Evolutionary conservation across 2,797 vertebrate species (phyloP), one percentile per base, ranked within the genome.

Genomic region (Sebastes miniatus): DNA sequence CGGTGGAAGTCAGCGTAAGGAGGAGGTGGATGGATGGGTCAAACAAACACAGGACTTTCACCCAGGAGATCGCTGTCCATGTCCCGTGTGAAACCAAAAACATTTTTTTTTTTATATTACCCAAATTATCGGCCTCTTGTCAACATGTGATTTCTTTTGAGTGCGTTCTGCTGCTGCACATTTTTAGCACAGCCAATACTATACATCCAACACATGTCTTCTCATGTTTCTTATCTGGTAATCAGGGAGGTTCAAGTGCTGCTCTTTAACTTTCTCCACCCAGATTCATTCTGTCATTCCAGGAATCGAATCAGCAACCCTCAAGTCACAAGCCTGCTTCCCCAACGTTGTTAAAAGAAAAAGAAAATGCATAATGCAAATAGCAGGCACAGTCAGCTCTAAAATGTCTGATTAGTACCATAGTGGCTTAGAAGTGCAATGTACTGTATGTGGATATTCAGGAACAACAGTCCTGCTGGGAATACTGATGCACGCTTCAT

Each of bases 381-480:
- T 6, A n/a, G 36, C 4, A 27, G 8, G 32, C 18, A 36, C 8
- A 34, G 8, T 27, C 57, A 68, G 27, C 54, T 84, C 31, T 64
- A 16, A 71, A 63, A 47, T 71, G 31, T 65, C 4, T 59, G 56
- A 64, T 27, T 62, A 6, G 2, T 16, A 25, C 12, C 27, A 54
- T 24, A 24, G 25, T 58, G 69, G 54, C 63, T 56, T n/a, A 14
- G 8, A 72, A 56, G 63, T 32, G 52, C 8, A 69, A 47, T 64
- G 29, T 50, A 50, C 16, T 62, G 16, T 56, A 50, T 47, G 32
- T 63, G n/a, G 29, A 71, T 58, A 47, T 67, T 69, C 57, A 69
- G 56, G 47, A 79, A 67, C 57, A 29, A 11, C 8, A 25, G 71
- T 43, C 58, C 81, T 81, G 70, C 43, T 67, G 84, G 81, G 75